These are phyloP conservation scores for Drosophila guanche DNA, from an alignment of 1,140 invertebrate species.

Conservation along the genomic window DNA sequence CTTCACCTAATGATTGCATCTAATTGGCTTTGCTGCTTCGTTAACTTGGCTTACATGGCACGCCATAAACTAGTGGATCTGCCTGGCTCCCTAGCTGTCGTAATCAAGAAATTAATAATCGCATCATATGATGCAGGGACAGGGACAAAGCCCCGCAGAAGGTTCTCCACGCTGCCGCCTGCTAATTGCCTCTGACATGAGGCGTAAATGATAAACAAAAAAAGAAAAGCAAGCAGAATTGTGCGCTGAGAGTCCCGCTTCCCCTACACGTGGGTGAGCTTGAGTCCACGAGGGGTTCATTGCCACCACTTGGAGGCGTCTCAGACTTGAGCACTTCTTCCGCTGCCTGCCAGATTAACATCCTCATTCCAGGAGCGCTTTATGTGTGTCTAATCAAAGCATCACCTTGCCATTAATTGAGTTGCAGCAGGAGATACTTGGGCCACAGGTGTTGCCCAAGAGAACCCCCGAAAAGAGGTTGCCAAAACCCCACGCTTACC, in stretches of 20 bases:
- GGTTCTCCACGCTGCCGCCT: constrained; percentile 23
- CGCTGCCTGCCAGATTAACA: constrained; percentile 8
- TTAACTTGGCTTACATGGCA: constrained; percentile 73
- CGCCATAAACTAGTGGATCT: constrained; percentile 51
- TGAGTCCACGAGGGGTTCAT: constrained; percentile 50
- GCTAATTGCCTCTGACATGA: constrained; percentile 77
- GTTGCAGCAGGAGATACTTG: constrained; percentile 10
- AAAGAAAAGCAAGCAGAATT: not conserved
- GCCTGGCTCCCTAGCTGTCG: constrained; percentile 21
- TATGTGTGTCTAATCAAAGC: constrained; percentile 41
- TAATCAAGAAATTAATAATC: constrained; percentile 82
- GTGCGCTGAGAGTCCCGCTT: constrained; percentile 17
- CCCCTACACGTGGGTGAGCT: constrained; percentile 56
- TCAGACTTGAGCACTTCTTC: constrained; percentile 16
- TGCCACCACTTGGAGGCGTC: constrained; percentile 42
- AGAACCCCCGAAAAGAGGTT: constrained; percentile 10
- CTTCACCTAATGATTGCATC: constrained; percentile 70
- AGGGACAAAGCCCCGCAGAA: constrained; percentile 13
- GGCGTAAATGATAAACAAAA: constrained; percentile 70
- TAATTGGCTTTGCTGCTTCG: constrained; percentile 80
- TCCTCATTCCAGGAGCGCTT: constrained; percentile 8
- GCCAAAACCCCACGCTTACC: constrained; percentile 30
- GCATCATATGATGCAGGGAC: constrained; percentile 60
- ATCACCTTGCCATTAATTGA: constrained; percentile 34
- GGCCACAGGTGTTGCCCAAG: not conserved